Conservation (phyloP, 2,888 invertebrate species). For the Troilus luridus region DNA sequence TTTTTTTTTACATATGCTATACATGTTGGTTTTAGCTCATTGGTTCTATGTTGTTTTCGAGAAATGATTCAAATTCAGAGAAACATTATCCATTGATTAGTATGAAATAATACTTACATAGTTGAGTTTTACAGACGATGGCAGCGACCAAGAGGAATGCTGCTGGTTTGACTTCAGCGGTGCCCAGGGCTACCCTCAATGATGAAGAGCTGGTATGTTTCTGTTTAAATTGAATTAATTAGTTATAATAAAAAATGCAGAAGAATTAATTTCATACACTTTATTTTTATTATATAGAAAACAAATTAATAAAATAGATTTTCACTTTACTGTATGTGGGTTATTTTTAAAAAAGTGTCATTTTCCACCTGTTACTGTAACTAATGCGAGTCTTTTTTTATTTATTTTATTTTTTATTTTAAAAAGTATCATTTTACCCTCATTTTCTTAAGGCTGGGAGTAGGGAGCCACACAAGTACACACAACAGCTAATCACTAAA, state of each 20-base stretch:
- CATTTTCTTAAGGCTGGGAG: too few relatives aligned
- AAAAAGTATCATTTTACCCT: too few relatives aligned
- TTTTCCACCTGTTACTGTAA: too few relatives aligned
- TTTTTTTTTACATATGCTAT: conserved; percentile 15
- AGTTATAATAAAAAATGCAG: not conserved
- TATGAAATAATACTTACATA: conserved; percentile 30
- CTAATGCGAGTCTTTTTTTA: too few relatives aligned
- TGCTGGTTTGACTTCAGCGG: conserved; percentile 96
- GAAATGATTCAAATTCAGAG: not conserved
- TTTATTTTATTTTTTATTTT: too few relatives aligned
- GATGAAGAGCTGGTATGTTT: conserved; percentile 97
- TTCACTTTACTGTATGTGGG: not conserved
- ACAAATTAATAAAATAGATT: not conserved
- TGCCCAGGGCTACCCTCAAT: conserved; percentile 96
- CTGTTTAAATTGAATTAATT: not conserved
- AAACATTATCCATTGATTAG: not conserved
- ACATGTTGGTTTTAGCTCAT: conserved; percentile 10
- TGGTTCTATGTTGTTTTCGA: not conserved
- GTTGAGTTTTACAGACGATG: conserved; percentile 87
- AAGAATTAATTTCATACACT: not conserved
- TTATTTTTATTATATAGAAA: not conserved
- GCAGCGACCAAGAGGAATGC: conserved; percentile 98
- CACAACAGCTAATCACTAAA: too few relatives aligned
- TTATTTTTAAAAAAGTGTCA: too few relatives aligned
- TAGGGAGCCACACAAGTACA: too few relatives aligned